phyloP scores from a whole-genome alignment of 2,888 invertebrate species.

The Agrotis ipsilon region DNA sequence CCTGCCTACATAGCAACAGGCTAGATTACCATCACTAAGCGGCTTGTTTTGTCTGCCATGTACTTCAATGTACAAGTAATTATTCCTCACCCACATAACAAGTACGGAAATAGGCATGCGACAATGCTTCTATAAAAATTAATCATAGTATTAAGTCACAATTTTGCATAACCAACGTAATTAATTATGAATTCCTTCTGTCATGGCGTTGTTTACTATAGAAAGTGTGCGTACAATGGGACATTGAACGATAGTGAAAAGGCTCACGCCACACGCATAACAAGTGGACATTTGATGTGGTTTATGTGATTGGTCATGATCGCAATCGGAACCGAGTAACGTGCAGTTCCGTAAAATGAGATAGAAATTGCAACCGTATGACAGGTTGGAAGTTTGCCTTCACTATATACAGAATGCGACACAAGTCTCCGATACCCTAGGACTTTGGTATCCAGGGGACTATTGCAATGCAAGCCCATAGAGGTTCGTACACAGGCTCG shows the following conservation, averaged over 20 bases:
- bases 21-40: constrained; percentile 39
- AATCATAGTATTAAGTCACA: constrained; percentile 67
- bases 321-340: constrained; percentile 52
- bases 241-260: constrained; percentile 90
- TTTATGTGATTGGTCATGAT: constrained; percentile 66
- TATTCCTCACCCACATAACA: constrained; percentile 58
- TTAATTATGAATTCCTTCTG: constrained; percentile 71
- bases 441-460: too few species aligned
- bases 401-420: not conserved
- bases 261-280: constrained; percentile 76
- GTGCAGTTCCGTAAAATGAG: constrained; percentile 55
- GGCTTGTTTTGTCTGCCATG: constrained; percentile 54
- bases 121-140: constrained; percentile 36
- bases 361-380: constrained; percentile 56
- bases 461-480: too few species aligned
- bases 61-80: constrained; percentile 33
- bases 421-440: too few species aligned
- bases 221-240: constrained; percentile 86
- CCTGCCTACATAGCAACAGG: not conserved
- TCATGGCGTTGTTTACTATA: constrained; percentile 81
- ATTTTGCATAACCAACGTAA: constrained; percentile 66
- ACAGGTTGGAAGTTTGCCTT: constrained; percentile 23
- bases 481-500: too few species aligned
- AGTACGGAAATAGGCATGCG: constrained; percentile 47
- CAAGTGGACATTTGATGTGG: constrained; percentile 74